A percentile compares a stretch with the other conserved stretches of the same genome.
Evolutionary conservation across 92 coral and sea anemone genomes (phyloP).

Genomic region (Parazoanthus swiftii): DNA sequence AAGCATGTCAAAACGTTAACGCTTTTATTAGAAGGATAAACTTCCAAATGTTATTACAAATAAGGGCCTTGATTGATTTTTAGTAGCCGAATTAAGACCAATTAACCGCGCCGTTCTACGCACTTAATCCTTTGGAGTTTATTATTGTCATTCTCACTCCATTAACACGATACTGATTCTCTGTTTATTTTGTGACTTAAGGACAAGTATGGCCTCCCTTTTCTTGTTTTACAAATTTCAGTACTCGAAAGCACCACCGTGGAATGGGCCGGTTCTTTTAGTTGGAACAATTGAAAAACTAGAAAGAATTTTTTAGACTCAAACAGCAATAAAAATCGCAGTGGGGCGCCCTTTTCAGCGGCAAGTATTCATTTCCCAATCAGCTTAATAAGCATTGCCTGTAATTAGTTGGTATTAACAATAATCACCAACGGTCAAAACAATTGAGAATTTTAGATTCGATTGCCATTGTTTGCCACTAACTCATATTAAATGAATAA

Average conservation of each 20-base stretch:
- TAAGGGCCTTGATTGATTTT: conserved; percentile 43
- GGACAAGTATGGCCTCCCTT: neutral
- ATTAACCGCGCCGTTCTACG: conserved; percentile 38
- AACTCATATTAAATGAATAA: conserved; percentile 33
- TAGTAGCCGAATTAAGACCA: conserved; percentile 48
- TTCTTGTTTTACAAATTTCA: neutral
- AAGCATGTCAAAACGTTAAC: conserved; percentile 40
- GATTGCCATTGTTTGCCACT: conserved; percentile 30
- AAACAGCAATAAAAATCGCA: conserved; percentile 57
- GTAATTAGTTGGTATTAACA: conserved; percentile 54
- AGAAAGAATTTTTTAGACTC: conserved; percentile 29
- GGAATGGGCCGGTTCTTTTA: conserved; percentile 18
- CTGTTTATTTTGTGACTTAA: neutral
- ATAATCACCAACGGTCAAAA: conserved; percentile 52
- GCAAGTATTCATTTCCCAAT: conserved; percentile 48
- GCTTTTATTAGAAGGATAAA: conserved; percentile 46
- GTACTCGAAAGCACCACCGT: conserved; percentile 8
- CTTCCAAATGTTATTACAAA: conserved; percentile 46
- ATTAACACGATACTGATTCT: conserved; percentile 32
- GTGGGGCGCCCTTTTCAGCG: conserved; percentile 52
- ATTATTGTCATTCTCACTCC: conserved; percentile 11
- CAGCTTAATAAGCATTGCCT: conserved; percentile 53
- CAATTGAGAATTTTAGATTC: conserved; percentile 35
- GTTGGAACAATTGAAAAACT: conserved; percentile 31
- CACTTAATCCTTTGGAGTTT: conserved; percentile 41